Base-by-base conservation (phyloP, 2,888 invertebrate species). In the Idaea straminata region DNA sequence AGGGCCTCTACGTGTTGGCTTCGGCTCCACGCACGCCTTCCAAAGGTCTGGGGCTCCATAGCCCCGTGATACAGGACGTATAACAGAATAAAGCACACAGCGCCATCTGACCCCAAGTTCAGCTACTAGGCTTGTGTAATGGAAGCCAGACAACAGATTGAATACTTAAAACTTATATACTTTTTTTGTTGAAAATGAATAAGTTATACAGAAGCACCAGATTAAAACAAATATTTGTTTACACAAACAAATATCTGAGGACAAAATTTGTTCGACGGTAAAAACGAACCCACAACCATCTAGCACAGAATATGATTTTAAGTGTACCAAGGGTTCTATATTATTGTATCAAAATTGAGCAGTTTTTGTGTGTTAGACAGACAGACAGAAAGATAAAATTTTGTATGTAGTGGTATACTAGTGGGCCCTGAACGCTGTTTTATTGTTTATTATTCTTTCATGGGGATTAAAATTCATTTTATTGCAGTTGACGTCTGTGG, bases 391-490 rank as follows among this genome's bases (percentile, higher is more conserved):
- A 13, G 13, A 6, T 16, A 58, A 10, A 58, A 16, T 16, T n/a
- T 58, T 58, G 15, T 66, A 63, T 64, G 57, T 62, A 69, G 61
- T 66, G 25, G 25, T 25, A 65, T 67, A 69, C 69, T 64, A 70
- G 73, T 69, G 73, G 69, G 68, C 65, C 67, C 69, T 68, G 69
- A 72, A 70, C 65, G 69, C 69, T 65, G 64, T 68, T 70, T 72
- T 69, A 73, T 72, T 69, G 71, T 72, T 71, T 73, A 73, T 73
- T 71, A 68, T 71, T 66, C 61, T 68, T 69, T 68, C 70, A 70
- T 65, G 63, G 66, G 61, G 67, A 69, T 67, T 64, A 66, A 66
- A 62, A 69, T 70, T 68, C 66, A 66, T 69, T 68, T 70, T 68
- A 70, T 69, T 64, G 67, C 64, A 68, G 64, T 62, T 65, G 68